Conservation (phyloP, 2,888 invertebrate genomes). For the Drosophila pseudotakahashii region DNA sequence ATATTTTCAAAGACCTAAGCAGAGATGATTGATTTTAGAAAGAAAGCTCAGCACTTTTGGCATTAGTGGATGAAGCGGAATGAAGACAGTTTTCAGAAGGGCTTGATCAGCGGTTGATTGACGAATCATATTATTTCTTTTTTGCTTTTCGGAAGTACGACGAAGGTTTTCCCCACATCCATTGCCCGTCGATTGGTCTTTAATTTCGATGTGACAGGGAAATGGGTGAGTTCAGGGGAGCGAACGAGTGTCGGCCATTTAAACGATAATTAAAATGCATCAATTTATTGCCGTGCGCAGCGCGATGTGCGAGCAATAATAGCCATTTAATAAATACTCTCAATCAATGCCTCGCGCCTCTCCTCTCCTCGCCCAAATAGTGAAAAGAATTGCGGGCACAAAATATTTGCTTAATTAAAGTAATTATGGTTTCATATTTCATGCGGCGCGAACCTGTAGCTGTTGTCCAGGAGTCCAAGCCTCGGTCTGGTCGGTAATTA, state of each 20-base stretch:
- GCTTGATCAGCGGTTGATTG: not conserved
- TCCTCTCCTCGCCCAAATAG: conserved; percentile 20
- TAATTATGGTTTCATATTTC: conserved; percentile 79
- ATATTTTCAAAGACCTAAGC: no score
- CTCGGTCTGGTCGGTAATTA: conserved; percentile 60
- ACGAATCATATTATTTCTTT: not conserved
- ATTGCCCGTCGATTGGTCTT: conserved; percentile 2
- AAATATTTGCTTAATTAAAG: conserved; percentile 80
- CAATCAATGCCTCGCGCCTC: conserved; percentile 65
- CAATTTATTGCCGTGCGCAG: conserved; percentile 58
- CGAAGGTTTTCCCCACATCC: no score
- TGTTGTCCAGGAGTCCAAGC: conserved; percentile 24
- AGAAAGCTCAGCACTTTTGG: not conserved
- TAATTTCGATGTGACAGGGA: conserved; percentile 4
- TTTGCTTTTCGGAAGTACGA: not conserved
- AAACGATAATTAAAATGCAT: conserved; percentile 75
- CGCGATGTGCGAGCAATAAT: conserved; percentile 58
- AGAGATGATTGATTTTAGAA: no score
- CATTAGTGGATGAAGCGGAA: not conserved
- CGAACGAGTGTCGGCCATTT: conserved; percentile 44
- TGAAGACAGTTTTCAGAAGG: not conserved
- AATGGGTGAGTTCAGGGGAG: not conserved
- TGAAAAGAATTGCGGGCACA: conserved; percentile 46
- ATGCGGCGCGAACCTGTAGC: conserved; percentile 48
- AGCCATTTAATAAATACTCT: conserved; percentile 76